Evolutionary conservation across 2,113 vertebrate genomes (phyloP), one percentile per base, ranked within the genome.

Genomic region (Oreamnos americanus): DNA sequence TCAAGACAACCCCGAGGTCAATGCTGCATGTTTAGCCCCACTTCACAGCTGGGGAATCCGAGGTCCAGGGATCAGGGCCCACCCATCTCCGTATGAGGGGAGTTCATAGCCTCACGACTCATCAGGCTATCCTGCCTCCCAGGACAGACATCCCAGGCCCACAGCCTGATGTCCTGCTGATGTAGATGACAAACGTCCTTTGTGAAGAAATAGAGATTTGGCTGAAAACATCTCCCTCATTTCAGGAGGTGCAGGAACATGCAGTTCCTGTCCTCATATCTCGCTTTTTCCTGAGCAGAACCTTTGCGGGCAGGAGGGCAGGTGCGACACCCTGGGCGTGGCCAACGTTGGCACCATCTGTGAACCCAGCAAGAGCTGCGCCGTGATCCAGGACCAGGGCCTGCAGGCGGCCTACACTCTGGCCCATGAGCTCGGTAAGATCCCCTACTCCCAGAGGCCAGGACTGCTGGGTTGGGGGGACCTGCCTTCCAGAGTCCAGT

Each of bases 341-440:
- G 99, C 99, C 0, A 99, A 99, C 3, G 99, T 99, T 0, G 99
- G 99, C 95, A 99, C 99, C 36, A 99, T 99, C 99, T 99, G 99
- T 3, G 99, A 99, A 96, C 99, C 99, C 76, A 99, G 99, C 98
- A 99, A 99, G 97, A 99, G 99, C 99, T 99, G 99, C 98, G 99
- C 99, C 0, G 99, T 99, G 74, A 99, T 99, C 0, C 99, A 99
- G 98, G 99, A 99, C 7, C 99, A 99, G 97, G 99, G 99, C 5
- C 99, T 99, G 83, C 99, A 99, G 96, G 99, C 99, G 1, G 99
- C 99, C 94, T 99, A 99, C 99, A 99, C 99, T 1, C 98, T 99
- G 97, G 99, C 99, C 87, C 99, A 99, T 0, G 99, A 99, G 98
- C 99, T 99, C 1, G 99, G 99, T 99, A 98, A 99, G 23, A 3